Percentiles rank a stretch among this genome's conserved stretches.
These are phyloP conservation scores for Circaetus cinerascens DNA, from an alignment of 2,113 vertebrate genomes.

Conservation along the genomic window DNA sequence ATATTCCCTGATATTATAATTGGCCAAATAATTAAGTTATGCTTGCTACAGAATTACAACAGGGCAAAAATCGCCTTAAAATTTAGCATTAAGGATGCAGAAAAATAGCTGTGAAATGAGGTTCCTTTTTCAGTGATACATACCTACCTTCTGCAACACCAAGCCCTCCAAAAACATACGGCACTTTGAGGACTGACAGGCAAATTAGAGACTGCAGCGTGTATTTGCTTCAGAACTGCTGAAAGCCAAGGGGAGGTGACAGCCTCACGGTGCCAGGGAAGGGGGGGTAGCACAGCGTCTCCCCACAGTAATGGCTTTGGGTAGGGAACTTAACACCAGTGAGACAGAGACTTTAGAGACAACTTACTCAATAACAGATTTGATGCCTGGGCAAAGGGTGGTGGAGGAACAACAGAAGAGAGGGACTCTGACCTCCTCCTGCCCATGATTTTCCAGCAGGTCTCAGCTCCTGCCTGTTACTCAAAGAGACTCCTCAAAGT, in stretches of 20 bases:
- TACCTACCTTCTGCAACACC: not conserved
- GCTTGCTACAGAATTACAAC: conserved; percentile 6
- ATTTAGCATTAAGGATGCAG: conserved; percentile 3
- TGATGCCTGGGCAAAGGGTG: not conserved
- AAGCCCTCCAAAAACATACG: accelerated
- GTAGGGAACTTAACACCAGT: not conserved
- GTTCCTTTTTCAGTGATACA: not conserved
- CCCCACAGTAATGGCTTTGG: not conserved
- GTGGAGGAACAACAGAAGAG: not conserved
- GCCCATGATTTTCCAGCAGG: not conserved
- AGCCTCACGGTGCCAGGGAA: not conserved
- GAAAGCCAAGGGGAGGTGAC: not conserved
- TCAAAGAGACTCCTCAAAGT: not conserved
- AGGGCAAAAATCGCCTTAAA: not conserved
- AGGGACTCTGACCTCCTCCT: not conserved
- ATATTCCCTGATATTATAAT: conserved; percentile 33
- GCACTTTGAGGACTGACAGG: not conserved
- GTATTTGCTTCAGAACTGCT: not conserved
- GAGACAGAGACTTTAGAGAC: not conserved
- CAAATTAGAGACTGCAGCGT: not conserved
- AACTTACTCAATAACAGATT: not conserved
- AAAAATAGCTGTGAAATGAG: not conserved
- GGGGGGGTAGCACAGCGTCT: not conserved
- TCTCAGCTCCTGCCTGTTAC: not conserved
- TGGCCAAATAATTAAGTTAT: conserved; percentile 52